phyloP scores from a whole-genome alignment of 1,140 invertebrate genomes.

The Nixonia krombeini region DNA sequence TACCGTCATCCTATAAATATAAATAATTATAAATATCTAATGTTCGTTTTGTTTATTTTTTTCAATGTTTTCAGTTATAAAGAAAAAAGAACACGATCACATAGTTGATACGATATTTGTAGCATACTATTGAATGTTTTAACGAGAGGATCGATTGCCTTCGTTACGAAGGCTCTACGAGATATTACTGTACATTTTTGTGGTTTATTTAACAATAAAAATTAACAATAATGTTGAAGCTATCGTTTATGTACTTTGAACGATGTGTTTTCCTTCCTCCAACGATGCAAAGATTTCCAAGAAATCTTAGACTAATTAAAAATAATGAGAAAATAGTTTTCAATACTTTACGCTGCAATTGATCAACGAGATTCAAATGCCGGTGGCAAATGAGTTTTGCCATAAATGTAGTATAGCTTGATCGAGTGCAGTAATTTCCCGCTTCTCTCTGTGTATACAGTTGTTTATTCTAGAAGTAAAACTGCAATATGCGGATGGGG shows the following conservation, averaged over 20 bases:
- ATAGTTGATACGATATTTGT: slow-evolving; percentile 64
- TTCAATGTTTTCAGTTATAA: slow-evolving; percentile 47
- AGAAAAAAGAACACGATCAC: slow-evolving; percentile 33
- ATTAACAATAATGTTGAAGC: slow-evolving; percentile 65
- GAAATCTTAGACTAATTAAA: no score
- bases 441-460: no score
- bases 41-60: slow-evolving; percentile 50
- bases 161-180: slow-evolving; percentile 55
- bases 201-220: slow-evolving; percentile 73
- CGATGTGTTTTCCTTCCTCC: no score
- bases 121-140: slow-evolving; percentile 69
- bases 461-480: no score
- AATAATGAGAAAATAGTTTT: no score
- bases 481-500: no score
- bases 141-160: slow-evolving; percentile 62
- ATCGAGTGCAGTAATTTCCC: no score
- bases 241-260: not conserved
- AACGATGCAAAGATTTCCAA: no score
- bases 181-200: slow-evolving; percentile 71
- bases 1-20: slow-evolving; percentile 58
- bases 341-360: no score
- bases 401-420: no score
- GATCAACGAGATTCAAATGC: no score
- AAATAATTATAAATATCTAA: slow-evolving; percentile 59
- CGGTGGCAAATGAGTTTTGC: no score